Evolutionary conservation across 2,797 vertebrate species (phyloP).

Genomic region (Rhodeus uyekii): DNA sequence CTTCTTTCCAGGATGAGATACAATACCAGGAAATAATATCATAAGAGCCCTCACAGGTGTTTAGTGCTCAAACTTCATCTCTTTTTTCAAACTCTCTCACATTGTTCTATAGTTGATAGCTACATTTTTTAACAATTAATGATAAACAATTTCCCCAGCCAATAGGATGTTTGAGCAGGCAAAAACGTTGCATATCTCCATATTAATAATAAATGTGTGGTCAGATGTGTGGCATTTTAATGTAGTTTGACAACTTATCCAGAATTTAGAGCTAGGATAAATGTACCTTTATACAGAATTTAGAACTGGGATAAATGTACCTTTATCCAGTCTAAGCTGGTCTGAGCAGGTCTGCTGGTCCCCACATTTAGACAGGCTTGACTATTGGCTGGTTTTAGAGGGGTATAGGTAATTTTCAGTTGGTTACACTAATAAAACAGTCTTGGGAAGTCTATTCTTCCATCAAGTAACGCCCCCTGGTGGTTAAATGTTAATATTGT

Average conservation of each 20-base stretch:
- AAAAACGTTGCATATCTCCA: neutral
- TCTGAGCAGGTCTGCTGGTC: neutral
- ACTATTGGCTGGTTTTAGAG: neutral
- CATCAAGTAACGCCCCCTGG: neutral
- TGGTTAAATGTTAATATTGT: neutral
- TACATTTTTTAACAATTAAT: neutral
- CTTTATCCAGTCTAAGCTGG: neutral
- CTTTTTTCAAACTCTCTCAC: neutral
- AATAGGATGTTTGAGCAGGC: neutral
- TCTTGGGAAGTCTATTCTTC: neutral
- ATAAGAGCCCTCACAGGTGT: constrained; percentile 59
- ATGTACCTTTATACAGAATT: neutral
- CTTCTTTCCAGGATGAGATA: constrained; percentile 52
- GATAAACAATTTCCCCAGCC: no score
- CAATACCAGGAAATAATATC: constrained; percentile 62
- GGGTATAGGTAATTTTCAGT: neutral
- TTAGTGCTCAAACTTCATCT: neutral
- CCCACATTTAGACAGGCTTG: neutral
- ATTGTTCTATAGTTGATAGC: neutral
- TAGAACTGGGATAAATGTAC: neutral
- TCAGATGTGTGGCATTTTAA: neutral
- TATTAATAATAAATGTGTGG: neutral
- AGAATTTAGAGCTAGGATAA: neutral
- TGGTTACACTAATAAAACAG: neutral
- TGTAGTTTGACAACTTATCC: neutral